Evolutionary conservation across 2,888 invertebrate genomes (phyloP), one percentile per base, ranked within the genome.

Genomic region (Amphipoea oculea): DNA sequence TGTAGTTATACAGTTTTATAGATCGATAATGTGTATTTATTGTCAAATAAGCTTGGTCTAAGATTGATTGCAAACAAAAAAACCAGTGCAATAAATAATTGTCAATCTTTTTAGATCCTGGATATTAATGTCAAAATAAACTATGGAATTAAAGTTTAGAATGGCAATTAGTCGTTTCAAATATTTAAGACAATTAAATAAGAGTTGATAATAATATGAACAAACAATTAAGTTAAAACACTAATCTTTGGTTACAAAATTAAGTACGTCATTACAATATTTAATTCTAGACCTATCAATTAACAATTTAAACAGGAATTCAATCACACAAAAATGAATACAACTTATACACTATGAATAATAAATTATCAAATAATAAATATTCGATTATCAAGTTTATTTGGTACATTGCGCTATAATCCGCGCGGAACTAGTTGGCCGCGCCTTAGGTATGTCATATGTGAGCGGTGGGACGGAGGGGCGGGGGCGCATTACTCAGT

Each of bases 341-440:
- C 82, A 86, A 86, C 89, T 89, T 88, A 88, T n/a, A 79, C 29
- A 70, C 82, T 88, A 81, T 42, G 42, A 67, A 69, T 63, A 73
- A 69, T 68, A 70, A 78, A 84, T 45, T 14, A 76, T 62, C 17
- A 79, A 85, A 74, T 79, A 65, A 57, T 40, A 73, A 73, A 80
- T 76, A 78, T 80, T 77, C 5, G 48, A 77, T 78, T 81, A 78
- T 66, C 36, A 63, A 70, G 75, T 71, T 75, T 72, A 66, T n/a
- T 70, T 81, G 67, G 72, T 48, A 81, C 51, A 69, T 51, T 62
- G 11, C n/a, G n/a, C 3, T 57, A 36, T 36, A 36, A 3, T 36
- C 36, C 36, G 36, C 36, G 36, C 36, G 36, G 36, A 36, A 36
- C 36, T 36, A 36, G 36, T 36, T 36, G 36, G 36, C 36, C 36